A percentile compares a stretch with the other conserved stretches of the same genome.
phyloP scores from a whole-genome alignment of 2,797 vertebrate genomes.

The Trachops cirrhosus region DNA sequence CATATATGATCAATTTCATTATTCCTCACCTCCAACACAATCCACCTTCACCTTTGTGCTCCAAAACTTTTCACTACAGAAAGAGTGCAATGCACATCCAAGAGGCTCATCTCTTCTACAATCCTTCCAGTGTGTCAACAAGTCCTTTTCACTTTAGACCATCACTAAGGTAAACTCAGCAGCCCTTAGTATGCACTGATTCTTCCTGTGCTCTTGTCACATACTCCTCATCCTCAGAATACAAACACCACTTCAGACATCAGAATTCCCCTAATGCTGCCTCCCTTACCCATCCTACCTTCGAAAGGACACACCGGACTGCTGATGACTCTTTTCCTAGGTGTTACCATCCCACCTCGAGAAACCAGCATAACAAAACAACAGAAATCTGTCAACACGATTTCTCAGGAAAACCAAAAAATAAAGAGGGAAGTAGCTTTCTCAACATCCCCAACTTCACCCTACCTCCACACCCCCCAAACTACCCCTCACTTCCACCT shows the following conservation, averaged over 20 bases:
- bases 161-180: not conserved
- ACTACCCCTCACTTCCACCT: not conserved
- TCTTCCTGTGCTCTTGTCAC: not conserved
- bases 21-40: slow-evolving; percentile 34
- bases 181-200: not conserved
- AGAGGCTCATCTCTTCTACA: not conserved
- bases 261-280: not conserved
- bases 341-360: not conserved
- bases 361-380: slow-evolving; percentile 20
- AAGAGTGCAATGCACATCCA: not conserved
- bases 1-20: not conserved
- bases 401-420: slow-evolving; percentile 7
- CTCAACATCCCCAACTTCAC: not conserved
- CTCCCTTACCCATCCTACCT: not conserved
- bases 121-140: not conserved
- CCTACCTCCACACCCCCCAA: not conserved
- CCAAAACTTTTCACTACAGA: not conserved
- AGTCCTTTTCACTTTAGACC: not conserved
- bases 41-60: not conserved
- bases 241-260: not conserved
- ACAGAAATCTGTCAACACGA: not conserved
- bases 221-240: not conserved
- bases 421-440: not conserved
- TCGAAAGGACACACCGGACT: not conserved
- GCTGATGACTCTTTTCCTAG: not conserved